Conservation (phyloP, 2,888 invertebrate species). For the Rhagonycha lutea region DNA sequence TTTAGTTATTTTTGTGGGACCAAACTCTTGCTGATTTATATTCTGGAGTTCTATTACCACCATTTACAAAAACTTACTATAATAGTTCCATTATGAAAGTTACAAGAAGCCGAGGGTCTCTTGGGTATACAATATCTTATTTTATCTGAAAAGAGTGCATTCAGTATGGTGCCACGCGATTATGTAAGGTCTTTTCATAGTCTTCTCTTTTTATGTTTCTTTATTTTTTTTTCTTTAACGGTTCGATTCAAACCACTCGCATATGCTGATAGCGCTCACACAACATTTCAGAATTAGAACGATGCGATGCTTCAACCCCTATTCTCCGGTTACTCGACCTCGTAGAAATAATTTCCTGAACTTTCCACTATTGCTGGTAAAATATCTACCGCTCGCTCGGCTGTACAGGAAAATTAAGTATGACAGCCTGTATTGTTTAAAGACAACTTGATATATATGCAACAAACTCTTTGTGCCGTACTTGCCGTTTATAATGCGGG, state of each 20-base stretch:
- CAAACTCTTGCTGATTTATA: background rate
- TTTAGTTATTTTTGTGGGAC: background rate
- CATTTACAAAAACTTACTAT: conserved; percentile 24
- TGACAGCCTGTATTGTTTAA: conserved; percentile 20
- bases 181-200: conserved; percentile 14
- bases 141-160: conserved; percentile 16
- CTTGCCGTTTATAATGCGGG: conserved; percentile 14
- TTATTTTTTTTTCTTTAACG: conserved; percentile 6
- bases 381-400: conserved; percentile 10
- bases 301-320: conserved; percentile 1
- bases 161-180: conserved; percentile 22
- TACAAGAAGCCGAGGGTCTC: conserved; percentile 21
- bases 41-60: conserved; percentile 10
- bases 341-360: conserved; percentile 3
- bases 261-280: conserved; percentile 11
- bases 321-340: conserved; percentile 15
- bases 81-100: conserved; percentile 23
- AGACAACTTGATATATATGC: conserved; percentile 17
- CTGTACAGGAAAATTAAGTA: conserved; percentile 24
- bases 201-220: conserved; percentile 7
- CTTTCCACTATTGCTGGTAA: background rate
- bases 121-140: conserved; percentile 17
- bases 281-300: background rate
- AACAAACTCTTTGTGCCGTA: conserved; percentile 13
- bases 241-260: conserved; percentile 6